phyloP scores from a whole-genome alignment of 2,797 vertebrate species.

The Loris lydekkerianus region DNA sequence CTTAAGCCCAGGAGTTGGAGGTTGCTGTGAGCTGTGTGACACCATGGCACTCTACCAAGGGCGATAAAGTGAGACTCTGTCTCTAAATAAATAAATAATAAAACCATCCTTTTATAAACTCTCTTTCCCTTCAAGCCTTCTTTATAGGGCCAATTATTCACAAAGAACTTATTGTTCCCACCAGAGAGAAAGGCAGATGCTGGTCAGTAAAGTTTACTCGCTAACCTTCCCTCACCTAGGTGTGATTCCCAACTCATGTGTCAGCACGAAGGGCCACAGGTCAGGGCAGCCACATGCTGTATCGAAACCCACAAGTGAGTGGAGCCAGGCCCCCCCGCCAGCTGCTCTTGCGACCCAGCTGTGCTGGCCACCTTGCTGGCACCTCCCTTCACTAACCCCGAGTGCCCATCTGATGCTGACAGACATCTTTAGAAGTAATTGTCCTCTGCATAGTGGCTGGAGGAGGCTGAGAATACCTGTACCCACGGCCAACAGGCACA shows the following conservation, averaged over 20 bases:
- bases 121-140: neutral
- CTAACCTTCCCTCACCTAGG: neutral
- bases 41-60: no score
- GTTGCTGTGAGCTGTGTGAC: no score
- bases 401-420: fast-evolving
- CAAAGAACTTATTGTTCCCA: neutral
- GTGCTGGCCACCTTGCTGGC: neutral
- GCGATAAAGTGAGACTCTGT: no score
- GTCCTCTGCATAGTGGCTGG: neutral
- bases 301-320: fast-evolving
- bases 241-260: neutral
- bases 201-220: neutral
- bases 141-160: neutral
- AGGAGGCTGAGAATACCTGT: neutral
- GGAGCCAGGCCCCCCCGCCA: neutral
- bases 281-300: neutral
- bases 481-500: neutral
- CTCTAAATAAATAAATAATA: neutral
- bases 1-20: no score
- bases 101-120: neutral
- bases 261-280: neutral
- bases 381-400: neutral
- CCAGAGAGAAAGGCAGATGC: neutral
- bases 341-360: neutral
- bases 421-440: neutral